Evolutionary conservation across 2,113 vertebrate genomes (phyloP), one percentile per base, ranked within the genome.

Genomic region (Neolamprologus hecqui): DNA sequence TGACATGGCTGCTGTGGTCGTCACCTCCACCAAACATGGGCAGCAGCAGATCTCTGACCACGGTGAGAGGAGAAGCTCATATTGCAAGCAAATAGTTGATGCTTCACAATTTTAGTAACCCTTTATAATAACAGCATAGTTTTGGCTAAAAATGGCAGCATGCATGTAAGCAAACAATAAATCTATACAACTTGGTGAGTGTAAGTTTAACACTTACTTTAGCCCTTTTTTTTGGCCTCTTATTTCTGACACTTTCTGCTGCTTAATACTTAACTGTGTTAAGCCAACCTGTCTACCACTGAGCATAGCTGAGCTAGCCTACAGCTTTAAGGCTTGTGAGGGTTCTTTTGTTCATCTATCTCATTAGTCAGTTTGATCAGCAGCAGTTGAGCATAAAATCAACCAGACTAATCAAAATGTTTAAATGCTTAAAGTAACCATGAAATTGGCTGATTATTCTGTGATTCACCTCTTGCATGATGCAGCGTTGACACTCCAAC

Each of bases 1-100:
- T 84, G 97, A 99, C 94, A 98, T 98, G 92, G 98, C 98, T 0
- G 98, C 98, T 0, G 80, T 93, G 0, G 98, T 99, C 3, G 99
- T 99, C 92, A 97, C 98, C 40, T 99, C 98, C 28, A 98, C 98
- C 87, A 98, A 98, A 87, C 96, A 98, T 0, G 98, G 97, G 6
- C 98, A 97, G 93, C 97, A 94, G 3, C 97, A 98, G 92, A 97
- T 98, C 23, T 97, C 98, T n/a, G 97, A 99, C 83, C 97, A 96
- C 82, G 97, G 98, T 98, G 90, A 90, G 94, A 85, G 15, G 2
- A 15, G 13, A 23, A 51, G 11, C 26, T 37, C 1, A 45, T 8
- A 5, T 47, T 75, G 40, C 70, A 73, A 73, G 37, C 3, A 75
- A 17, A 28, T 75, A 19, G 42, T 28, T 75, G 42, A 75, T 26